A percentile compares a stretch with the other conserved stretches of the same genome.
These are phyloP conservation scores for Drosophila varians DNA, from an alignment of 1,140 invertebrate species.

Conservation along the genomic window DNA sequence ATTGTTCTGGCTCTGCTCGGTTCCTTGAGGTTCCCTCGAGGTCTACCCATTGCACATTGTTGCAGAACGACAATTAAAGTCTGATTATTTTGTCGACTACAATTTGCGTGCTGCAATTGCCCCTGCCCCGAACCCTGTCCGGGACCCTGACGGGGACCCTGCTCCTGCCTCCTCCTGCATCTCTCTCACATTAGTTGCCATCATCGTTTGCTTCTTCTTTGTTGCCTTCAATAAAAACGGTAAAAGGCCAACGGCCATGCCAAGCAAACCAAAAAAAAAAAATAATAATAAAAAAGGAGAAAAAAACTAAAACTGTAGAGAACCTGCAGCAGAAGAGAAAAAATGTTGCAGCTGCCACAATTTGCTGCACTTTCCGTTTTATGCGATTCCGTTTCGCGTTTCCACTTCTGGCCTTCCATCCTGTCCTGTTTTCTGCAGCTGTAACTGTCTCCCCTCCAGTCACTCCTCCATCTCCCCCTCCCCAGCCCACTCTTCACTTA, in stretches of 20 bases:
- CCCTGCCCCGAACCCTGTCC: too few relatives aligned
- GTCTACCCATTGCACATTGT: constrained; percentile 44
- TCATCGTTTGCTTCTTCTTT: constrained; percentile 26
- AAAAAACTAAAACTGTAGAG: constrained; percentile 17
- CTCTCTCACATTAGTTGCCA: constrained; percentile 34
- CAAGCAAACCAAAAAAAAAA: constrained; percentile 13
- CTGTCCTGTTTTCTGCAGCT: constrained; percentile 53
- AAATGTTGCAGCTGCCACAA: constrained; percentile 80
- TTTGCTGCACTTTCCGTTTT: constrained; percentile 82
- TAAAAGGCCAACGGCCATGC: constrained; percentile 73
- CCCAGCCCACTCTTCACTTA: background rate
- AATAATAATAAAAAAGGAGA: constrained; percentile 5
- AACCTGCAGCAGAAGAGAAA: constrained; percentile 50
- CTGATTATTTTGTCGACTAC: constrained; percentile 76
- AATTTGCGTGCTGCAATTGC: constrained; percentile 71
- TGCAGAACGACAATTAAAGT: constrained; percentile 72
- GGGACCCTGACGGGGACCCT: background rate
- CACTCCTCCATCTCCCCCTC: constrained; percentile 4
- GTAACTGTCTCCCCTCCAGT: constrained; percentile 28
- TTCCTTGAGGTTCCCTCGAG: constrained; percentile 1
- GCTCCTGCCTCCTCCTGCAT: background rate
- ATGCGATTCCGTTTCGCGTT: constrained; percentile 76
- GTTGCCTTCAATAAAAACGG: constrained; percentile 62
- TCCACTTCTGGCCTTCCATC: constrained; percentile 60
- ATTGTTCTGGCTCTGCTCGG: constrained; percentile 20